Evolutionary conservation across 2,113 vertebrate genomes (phyloP).

Genomic region (Miniopterus natalensis): DNA sequence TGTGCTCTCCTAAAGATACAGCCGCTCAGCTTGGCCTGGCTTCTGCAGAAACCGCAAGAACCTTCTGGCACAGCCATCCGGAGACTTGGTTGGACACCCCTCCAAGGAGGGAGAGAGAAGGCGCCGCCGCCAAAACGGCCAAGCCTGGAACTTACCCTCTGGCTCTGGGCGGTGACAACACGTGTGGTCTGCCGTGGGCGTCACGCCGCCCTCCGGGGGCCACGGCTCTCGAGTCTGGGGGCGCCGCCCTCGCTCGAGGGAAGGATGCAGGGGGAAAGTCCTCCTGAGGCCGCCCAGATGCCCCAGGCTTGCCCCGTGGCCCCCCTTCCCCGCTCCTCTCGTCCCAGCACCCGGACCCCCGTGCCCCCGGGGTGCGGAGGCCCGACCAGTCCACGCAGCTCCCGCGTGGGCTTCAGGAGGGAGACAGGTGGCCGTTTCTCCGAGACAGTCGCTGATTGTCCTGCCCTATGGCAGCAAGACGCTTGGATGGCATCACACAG

Average conservation of each 20-base stretch:
- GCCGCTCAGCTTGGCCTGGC: not conserved
- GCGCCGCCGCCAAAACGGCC: not conserved
- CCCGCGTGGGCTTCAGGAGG: not conserved
- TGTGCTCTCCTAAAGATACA: not conserved
- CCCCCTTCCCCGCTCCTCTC: too few relatives aligned
- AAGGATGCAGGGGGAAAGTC: not conserved
- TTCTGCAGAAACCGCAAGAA: not conserved
- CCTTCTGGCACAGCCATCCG: not conserved
- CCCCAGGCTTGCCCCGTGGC: not conserved
- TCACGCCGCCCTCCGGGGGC: not conserved
- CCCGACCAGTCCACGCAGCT: not conserved
- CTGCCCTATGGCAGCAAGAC: not conserved
- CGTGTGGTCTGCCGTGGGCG: too few relatives aligned
- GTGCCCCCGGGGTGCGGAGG: not conserved
- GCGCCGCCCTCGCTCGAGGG: not conserved
- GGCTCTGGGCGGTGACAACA: not conserved
- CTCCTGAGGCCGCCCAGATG: too few relatives aligned
- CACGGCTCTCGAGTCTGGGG: accelerated
- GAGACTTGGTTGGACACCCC: not conserved
- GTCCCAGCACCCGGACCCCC: not conserved
- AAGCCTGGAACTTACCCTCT: not conserved
- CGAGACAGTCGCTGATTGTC: not conserved
- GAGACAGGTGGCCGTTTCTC: not conserved
- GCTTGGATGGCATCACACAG: not conserved
- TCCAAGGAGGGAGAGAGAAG: not conserved